phyloP scores from a whole-genome alignment of 2,888 invertebrate species.

The Erebia ligea region DNA sequence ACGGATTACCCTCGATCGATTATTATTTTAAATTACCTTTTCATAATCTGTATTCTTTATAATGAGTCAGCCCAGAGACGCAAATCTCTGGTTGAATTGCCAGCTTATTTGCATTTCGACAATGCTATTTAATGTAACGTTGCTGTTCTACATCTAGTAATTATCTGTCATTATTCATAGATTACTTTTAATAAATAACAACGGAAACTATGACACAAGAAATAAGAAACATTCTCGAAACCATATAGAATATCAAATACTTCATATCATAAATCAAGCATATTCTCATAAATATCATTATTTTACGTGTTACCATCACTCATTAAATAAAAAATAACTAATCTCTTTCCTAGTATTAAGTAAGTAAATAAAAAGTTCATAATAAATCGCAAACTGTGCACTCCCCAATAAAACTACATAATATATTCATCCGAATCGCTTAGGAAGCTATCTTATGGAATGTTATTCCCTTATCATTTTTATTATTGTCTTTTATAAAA shows the following conservation, averaged over 20 bases:
- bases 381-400: slow-evolving; percentile 73
- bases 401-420: slow-evolving; percentile 44
- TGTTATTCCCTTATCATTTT: slow-evolving; percentile 26
- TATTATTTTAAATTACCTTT: slow-evolving; percentile 48
- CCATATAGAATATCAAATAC: slow-evolving; percentile 69
- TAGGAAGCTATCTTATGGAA: slow-evolving; percentile 28
- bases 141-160: slow-evolving; percentile 46
- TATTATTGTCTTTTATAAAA: slow-evolving; percentile 35
- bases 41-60: slow-evolving; percentile 27
- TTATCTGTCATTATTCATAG: slow-evolving; percentile 32
- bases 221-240: slow-evolving; percentile 68
- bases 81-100: slow-evolving; percentile 39
- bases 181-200: slow-evolving; percentile 71
- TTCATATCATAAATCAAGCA: slow-evolving; percentile 63
- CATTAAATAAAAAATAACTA: slow-evolving; percentile 80
- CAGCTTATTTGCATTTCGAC: slow-evolving; percentile 40
- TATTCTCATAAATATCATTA: slow-evolving; percentile 78
- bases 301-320: slow-evolving; percentile 77
- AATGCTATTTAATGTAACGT: slow-evolving; percentile 35
- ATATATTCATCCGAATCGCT: slow-evolving; percentile 34
- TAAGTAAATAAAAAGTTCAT: slow-evolving; percentile 77
- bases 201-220: slow-evolving; percentile 78
- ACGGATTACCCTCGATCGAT: slow-evolving; percentile 68
- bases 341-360: slow-evolving; percentile 77
- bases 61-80: slow-evolving; percentile 26